Base-by-base conservation (phyloP, 2,888 invertebrate genomes). In the Phengaris arion region DNA sequence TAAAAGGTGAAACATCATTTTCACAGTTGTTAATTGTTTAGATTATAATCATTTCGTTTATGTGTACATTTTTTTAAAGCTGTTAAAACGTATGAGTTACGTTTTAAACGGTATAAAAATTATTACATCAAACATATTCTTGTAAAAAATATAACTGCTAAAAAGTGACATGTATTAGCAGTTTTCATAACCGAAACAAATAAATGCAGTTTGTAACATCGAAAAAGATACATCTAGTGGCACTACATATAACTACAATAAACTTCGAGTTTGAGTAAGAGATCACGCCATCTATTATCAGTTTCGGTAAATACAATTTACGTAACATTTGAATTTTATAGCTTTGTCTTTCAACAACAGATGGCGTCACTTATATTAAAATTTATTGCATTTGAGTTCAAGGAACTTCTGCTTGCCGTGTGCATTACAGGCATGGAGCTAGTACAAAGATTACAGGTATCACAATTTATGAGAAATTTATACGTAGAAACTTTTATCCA, bases 401-500 rank as follows among this genome's bases (percentile, higher is more conserved):
- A 2, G 35, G 35, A 35, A 35, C 35, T 35, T 35, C 35, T 35
- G 2, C 35, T 35, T 35, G 35, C 35, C 35, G 35, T 35, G 35
- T 35, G 35, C 35, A 35, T 22, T 22, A 22, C 22, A 35, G 35
- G 35, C 35, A 35, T 22, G 22, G 22, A 22, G 22, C 22, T 22
- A 22, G 22, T 22, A 22, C 22, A 22, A 22, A 22, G 22, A 22
- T 22, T 22, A 22, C 2, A 35, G 35, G 2, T 4, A 35, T 35
- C 35, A 35, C 0, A 35, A 35, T 35, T 35, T 35, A 35, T 35
- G 4, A 35, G 35, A 35, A 35, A 1, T 4, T n/a, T 79, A 88
- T 55, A 85, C 80, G 78, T 85, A 86, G 74, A 84, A 85, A 78
- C 83, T 86, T 78, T 79, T 82, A 55, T 89, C 89, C 75, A 82